These are phyloP conservation scores for Ardeotis arabs DNA, from an alignment of 2,113 vertebrate genomes.

Conservation along the genomic window DNA sequence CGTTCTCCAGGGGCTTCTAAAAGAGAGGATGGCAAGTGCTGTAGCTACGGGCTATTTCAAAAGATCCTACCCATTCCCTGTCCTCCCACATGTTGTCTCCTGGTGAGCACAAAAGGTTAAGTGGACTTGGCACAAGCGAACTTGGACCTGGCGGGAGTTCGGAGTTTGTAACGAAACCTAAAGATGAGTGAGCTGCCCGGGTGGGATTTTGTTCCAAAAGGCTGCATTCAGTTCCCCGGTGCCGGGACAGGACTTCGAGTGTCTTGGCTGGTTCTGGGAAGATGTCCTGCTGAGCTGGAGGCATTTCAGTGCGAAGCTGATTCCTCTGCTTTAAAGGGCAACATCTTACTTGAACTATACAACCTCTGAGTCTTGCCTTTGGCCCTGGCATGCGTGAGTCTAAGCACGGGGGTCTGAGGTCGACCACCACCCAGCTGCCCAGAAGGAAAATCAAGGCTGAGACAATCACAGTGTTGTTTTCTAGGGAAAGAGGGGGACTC, in stretches of 20 bases:
- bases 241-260: neutral
- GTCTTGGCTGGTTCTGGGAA: neutral
- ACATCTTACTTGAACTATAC: neutral
- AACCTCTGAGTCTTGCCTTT: neutral
- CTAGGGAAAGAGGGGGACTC: neutral
- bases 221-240: accelerated
- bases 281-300: conserved; percentile 18
- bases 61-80: neutral
- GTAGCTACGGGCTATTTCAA: neutral
- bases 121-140: neutral
- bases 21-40: neutral
- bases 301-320: neutral
- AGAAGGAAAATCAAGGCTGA: neutral
- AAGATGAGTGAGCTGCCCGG: neutral
- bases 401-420: neutral
- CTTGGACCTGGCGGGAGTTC: neutral
- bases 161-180: neutral
- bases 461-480: neutral
- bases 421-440: neutral
- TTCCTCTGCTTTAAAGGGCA: neutral
- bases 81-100: neutral
- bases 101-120: neutral
- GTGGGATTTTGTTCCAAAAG: neutral
- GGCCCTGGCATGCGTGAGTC: neutral
- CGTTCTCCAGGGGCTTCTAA: neutral